A percentile compares a stretch with the other conserved stretches of the same genome.
These are phyloP conservation scores for Pitangus sulphuratus DNA, from an alignment of 2,797 vertebrate species.

Conservation along the genomic window DNA sequence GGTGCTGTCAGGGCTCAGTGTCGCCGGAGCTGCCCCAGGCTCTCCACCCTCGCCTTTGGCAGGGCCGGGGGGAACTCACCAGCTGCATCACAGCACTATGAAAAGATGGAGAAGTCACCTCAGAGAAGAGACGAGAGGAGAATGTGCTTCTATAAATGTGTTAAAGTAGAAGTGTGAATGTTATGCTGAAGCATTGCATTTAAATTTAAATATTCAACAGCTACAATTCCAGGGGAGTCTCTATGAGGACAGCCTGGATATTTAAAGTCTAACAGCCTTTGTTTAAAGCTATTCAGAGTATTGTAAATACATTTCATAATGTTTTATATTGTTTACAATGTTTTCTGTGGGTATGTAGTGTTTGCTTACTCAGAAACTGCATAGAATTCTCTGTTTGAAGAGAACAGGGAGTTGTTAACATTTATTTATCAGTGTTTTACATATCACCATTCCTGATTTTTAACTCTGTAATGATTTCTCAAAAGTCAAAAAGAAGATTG, in stretches of 20 bases:
- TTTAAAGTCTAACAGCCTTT: constrained; percentile 24
- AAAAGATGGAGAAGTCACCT: background rate
- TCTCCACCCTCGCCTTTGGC: background rate
- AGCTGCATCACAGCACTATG: background rate
- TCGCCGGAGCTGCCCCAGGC: rapidly evolving
- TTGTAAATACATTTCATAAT: constrained; percentile 24
- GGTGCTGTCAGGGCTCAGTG: background rate
- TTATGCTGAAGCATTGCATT: background rate
- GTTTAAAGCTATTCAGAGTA: constrained; percentile 37
- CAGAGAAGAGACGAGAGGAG: background rate
- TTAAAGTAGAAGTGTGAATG: background rate
- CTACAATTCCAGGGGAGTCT: background rate
- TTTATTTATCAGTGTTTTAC: constrained; percentile 30
- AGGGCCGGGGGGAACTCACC: rapidly evolving
- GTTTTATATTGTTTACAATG: constrained; percentile 18
- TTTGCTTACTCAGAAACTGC: constrained; percentile 29
- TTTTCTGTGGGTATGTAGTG: background rate
- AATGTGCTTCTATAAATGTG: background rate
- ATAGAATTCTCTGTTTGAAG: constrained; percentile 17
- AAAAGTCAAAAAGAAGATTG: background rate
- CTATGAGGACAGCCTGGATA: background rate
- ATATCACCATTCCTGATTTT: constrained; percentile 7
- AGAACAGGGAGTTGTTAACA: background rate
- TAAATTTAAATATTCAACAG: background rate
- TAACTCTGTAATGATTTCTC: constrained; percentile 12